A percentile compares a stretch with the other conserved stretches of the same genome.
phyloP scores from a whole-genome alignment of 2,797 vertebrate genomes.

The Rhinophrynus dorsalis region DNA sequence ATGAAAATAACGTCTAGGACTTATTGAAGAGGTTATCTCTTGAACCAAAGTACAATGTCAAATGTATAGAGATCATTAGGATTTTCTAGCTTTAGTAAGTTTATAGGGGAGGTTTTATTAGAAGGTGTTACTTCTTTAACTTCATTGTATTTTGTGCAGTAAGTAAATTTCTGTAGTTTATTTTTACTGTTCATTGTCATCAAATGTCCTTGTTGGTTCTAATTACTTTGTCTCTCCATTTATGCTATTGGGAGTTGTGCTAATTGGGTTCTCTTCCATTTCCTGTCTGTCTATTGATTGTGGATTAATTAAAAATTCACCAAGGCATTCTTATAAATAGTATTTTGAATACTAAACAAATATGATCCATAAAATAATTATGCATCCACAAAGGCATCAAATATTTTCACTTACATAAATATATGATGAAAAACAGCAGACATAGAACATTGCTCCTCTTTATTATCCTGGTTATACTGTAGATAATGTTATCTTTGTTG shows the following conservation, averaged over 20 bases:
- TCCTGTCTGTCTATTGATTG: not conserved
- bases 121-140: too few relatives aligned
- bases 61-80: too few relatives aligned
- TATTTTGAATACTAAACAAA: constrained; percentile 2
- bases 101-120: too few relatives aligned
- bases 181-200: too few relatives aligned
- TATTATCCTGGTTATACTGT: not conserved
- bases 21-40: too few relatives aligned
- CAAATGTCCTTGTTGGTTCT: not conserved
- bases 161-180: too few relatives aligned
- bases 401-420: constrained; percentile 4
- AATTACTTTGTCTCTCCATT: not conserved
- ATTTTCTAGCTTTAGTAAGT: too few relatives aligned
- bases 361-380: not conserved
- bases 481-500: not conserved
- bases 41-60: too few relatives aligned
- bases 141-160: too few relatives aligned
- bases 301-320: not conserved
- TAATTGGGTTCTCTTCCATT: not conserved
- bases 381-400: not conserved
- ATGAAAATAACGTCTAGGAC: too few relatives aligned
- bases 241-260: not conserved
- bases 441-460: not conserved
- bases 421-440: not conserved
- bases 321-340: not conserved